Conservation (phyloP, 2,888 invertebrate species). For the Nephrotoma flavescens region DNA sequence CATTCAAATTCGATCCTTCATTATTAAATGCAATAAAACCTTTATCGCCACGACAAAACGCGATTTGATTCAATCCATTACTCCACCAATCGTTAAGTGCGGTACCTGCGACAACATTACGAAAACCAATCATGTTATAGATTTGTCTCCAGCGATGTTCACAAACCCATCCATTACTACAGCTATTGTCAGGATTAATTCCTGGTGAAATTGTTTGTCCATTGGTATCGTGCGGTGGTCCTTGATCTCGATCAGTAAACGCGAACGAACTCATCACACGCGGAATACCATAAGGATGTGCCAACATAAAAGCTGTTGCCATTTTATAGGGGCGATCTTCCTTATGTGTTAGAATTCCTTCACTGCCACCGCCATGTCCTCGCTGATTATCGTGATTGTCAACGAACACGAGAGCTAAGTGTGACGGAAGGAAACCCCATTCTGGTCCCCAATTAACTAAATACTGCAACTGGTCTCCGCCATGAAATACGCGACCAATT, state of each 20-base stretch:
- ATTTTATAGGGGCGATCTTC: conserved; percentile 50
- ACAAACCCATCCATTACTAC: conserved; percentile 63
- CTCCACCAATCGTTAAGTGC: conserved; percentile 53
- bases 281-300: conserved; percentile 66
- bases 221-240: conserved; percentile 48
- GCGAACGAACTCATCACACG: conserved; percentile 75
- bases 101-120: conserved; percentile 44
- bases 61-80: conserved; percentile 57
- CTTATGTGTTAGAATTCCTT: conserved; percentile 52
- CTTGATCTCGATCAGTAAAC: conserved; percentile 46
- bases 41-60: conserved; percentile 54
- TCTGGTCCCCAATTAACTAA: conserved; percentile 45
- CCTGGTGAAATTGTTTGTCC: conserved; percentile 49
- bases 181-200: conserved; percentile 47
- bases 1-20: conserved; percentile 39
- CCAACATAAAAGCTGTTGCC: conserved; percentile 77
- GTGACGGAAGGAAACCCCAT: conserved; percentile 49
- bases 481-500: conserved; percentile 38
- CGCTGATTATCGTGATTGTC: conserved; percentile 90
- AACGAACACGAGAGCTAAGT: conserved; percentile 57
- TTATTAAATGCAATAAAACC: conserved; percentile 59
- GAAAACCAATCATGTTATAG: conserved; percentile 54
- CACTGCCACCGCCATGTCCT: conserved; percentile 47
- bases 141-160: conserved; percentile 67
- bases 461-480: conserved; percentile 47